Percentiles rank a stretch among this genome's conserved stretches.
Evolutionary conservation across 1,140 invertebrate species (phyloP).

Genomic region (Heliconius nattereri): DNA sequence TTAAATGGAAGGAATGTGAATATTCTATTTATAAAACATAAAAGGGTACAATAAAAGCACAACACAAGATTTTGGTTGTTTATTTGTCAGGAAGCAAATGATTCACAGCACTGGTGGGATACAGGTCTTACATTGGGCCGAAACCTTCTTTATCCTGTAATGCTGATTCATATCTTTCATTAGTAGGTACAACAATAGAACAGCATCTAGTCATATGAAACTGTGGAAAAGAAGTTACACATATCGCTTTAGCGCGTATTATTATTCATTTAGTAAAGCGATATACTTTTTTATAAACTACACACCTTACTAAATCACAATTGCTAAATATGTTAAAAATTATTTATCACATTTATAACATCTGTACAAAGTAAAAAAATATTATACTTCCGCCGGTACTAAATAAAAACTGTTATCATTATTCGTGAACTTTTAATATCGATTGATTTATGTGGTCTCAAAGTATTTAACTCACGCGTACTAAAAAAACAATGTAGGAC

Average conservation of each 20-base stretch:
- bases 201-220: constrained; percentile 77
- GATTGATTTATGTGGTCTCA: constrained; percentile 1
- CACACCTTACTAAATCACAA: constrained; percentile 77
- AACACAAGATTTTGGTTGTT: constrained; percentile 72
- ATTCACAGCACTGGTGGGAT: constrained; percentile 81
- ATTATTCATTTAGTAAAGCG: constrained; percentile 73
- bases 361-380: constrained; percentile 80
- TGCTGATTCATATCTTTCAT: constrained; percentile 55
- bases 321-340: constrained; percentile 78
- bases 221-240: constrained; percentile 60
- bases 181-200: constrained; percentile 67
- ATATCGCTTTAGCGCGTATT: constrained; percentile 63
- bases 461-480: constrained; percentile 13
- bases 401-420: constrained; percentile 45
- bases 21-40: not conserved
- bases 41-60: constrained; percentile 46
- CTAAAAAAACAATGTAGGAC: not conserved
- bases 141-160: constrained; percentile 72
- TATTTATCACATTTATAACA: constrained; percentile 79
- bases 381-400: constrained; percentile 72
- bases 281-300: constrained; percentile 72
- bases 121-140: constrained; percentile 74
- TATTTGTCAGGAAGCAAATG: constrained; percentile 81
- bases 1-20: not conserved
- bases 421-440: constrained; percentile 1